Percentiles rank a stretch among this genome's conserved stretches.
Evolutionary conservation across 2,797 vertebrate species (phyloP).

Genomic region (Phrynocephalus guinanensis): DNA sequence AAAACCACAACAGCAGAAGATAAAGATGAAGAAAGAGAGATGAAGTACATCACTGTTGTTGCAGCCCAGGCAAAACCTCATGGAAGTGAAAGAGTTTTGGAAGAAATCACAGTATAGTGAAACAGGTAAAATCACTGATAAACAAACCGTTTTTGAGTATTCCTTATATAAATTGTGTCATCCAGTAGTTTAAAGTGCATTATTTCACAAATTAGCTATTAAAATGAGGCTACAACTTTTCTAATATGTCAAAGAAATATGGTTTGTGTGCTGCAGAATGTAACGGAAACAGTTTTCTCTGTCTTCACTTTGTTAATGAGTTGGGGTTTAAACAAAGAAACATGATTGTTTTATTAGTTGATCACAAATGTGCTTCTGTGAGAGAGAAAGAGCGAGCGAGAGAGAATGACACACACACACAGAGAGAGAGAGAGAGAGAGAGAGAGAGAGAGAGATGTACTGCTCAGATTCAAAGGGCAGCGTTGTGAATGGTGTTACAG

Average conservation of each 20-base stretch:
- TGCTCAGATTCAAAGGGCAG: background rate
- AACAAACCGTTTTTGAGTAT: no score
- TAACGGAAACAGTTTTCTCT: background rate
- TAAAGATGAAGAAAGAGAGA: no score
- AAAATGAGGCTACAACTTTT: background rate
- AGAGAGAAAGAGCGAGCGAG: no score
- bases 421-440: no score
- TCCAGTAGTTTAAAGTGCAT: background rate
- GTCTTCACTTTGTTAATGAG: background rate
- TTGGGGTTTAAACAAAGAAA: background rate
- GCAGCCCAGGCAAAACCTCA: no score
- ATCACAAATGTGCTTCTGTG: background rate
- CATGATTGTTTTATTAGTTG: background rate
- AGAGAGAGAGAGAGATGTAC: background rate
- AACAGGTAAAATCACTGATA: no score
- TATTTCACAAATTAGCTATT: background rate
- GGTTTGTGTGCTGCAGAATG: background rate
- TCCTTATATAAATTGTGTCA: no score
- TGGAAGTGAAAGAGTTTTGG: no score
- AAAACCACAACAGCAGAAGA: no score
- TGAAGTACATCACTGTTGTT: no score
- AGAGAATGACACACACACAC: background rate
- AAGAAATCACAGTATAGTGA: no score
- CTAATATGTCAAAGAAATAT: background rate
- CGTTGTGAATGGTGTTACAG: background rate